Evolutionary conservation across 2,888 invertebrate species (phyloP).

Genomic region (Chironomus riparius): DNA sequence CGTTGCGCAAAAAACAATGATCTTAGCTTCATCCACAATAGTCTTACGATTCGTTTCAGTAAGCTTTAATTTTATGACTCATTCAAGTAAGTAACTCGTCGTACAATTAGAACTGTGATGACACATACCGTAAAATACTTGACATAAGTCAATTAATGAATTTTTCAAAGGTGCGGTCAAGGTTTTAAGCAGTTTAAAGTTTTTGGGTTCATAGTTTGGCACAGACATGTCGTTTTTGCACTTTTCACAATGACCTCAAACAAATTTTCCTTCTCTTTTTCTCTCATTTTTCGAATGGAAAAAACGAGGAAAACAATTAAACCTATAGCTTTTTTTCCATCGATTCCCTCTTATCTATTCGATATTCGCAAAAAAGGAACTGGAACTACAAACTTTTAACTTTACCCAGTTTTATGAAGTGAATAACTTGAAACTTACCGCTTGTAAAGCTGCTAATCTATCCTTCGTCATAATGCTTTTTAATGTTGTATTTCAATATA

Average conservation of each 20-base stretch:
- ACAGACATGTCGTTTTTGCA: not conserved
- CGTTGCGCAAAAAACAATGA: not conserved
- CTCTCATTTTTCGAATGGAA: not conserved
- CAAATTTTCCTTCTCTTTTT: not conserved
- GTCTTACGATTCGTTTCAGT: not conserved
- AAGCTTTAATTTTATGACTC: not conserved
- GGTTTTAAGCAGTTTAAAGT: not conserved
- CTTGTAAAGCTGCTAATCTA: conserved; percentile 92
- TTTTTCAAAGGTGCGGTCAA: not conserved
- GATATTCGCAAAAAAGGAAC: too few relatives aligned
- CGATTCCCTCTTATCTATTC: not conserved
- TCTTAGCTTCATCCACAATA: not conserved
- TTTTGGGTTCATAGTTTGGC: not conserved
- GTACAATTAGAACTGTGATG: not conserved
- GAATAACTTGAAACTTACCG: conserved; percentile 54
- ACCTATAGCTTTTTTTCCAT: not conserved
- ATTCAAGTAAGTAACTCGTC: not conserved
- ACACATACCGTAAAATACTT: not conserved
- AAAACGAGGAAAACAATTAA: not conserved
- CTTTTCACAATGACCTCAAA: not conserved
- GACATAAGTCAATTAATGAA: not conserved
- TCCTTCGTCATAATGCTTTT: conserved; percentile 79
- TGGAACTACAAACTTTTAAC: not conserved
- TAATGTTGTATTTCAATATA: conserved; percentile 1
- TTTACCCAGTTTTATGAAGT: not conserved